Evolutionary conservation across 2,113 vertebrate genomes (phyloP).

Genomic region (Bubo scandiacus): DNA sequence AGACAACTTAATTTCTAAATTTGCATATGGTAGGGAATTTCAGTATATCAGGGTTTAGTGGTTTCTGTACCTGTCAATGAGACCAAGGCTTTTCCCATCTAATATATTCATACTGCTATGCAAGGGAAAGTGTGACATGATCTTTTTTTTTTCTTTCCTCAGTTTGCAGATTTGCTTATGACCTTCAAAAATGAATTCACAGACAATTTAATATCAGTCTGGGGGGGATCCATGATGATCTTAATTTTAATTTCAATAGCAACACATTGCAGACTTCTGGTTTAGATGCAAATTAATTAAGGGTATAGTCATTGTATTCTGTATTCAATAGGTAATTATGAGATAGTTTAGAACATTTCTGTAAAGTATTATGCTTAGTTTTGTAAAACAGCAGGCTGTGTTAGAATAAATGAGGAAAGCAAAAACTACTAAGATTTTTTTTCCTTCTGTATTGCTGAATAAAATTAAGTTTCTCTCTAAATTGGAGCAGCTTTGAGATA

Average conservation of each 20-base stretch:
- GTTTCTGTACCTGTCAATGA: background rate
- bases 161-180: background rate
- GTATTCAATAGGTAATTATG: conserved; percentile 44
- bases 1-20: conserved; percentile 28
- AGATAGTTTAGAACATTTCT: conserved; percentile 21
- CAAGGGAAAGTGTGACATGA: background rate
- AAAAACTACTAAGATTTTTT: background rate
- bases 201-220: background rate
- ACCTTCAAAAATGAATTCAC: conserved; percentile 10
- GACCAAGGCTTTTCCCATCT: background rate
- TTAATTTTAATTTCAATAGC: background rate
- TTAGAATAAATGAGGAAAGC: conserved; percentile 25
- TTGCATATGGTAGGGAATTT: background rate
- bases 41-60: background rate
- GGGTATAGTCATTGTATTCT: background rate
- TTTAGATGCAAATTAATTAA: conserved; percentile 37
- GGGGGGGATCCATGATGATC: background rate
- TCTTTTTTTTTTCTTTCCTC: background rate
- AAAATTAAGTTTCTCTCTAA: background rate
- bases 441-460: background rate
- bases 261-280: background rate
- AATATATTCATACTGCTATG: background rate
- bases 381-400: conserved; percentile 3
- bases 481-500: background rate
- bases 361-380: conserved; percentile 34